Evolutionary conservation across 2,888 invertebrate genomes (phyloP), one percentile per base, ranked within the genome.

Genomic region (Nemurella pictetii): DNA sequence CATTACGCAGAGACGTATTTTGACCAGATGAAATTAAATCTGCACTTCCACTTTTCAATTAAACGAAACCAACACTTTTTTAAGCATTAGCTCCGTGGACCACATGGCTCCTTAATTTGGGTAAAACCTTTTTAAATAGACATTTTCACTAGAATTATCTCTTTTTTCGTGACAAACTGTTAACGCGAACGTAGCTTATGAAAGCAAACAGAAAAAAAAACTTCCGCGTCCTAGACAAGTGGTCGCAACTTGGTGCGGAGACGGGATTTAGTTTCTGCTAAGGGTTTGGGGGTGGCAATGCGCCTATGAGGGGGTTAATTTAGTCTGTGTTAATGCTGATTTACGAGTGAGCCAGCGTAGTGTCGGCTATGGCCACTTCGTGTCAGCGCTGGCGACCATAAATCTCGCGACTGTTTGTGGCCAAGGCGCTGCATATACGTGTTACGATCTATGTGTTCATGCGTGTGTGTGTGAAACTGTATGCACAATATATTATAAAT

Each of bases 271-370:
- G 26, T 25, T 75, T 25, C 26, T 25, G 28, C 75, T 27, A 75
- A 27, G 75, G 75, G 80, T 29, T 75, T 30, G 80, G 27, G 83
- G 35, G 83, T 28, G 80, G 36, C 25, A n/a, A 75, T 55, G 74
- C n/a, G 32, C 9, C n/a, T 35, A 32, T 4, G 28, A 35, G 29
- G 85, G 85, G 86, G 86, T 86, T 86, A 86, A 86, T 86, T 86
- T 86, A 86, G 85, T 85, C 86, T 83, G 86, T 85, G 86, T 86
- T 86, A 86, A 86, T 86, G 85, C 86, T 86, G 86, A 86, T 86
- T 86, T 86, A 86, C 84, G 77, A 77, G 82, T 80, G 73, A 80
- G 36, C 25, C 35, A 75, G 55, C 78, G 55, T 81, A 77, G 81
- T 82, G 84, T 26, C 55, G 82, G 77, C 75, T 78, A 26, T 75